These are phyloP conservation scores for Penelope pileata DNA, from an alignment of 2,113 vertebrate species.

Conservation along the genomic window DNA sequence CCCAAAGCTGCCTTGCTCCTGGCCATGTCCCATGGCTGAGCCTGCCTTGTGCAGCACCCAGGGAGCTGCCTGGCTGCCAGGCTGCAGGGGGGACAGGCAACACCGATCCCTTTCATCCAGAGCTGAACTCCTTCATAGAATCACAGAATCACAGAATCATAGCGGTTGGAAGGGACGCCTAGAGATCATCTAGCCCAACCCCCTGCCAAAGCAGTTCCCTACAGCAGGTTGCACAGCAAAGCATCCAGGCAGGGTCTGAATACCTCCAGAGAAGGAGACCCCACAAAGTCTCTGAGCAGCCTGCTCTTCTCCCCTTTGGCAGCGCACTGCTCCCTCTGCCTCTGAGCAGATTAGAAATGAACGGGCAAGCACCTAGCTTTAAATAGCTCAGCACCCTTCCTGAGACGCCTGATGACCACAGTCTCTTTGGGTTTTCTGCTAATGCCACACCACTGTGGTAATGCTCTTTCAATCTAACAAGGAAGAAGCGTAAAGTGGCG, in stretches of 20 bases:
- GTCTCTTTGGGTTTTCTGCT: background rate
- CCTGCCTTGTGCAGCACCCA: accelerated
- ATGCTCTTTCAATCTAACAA: background rate
- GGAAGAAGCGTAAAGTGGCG: background rate
- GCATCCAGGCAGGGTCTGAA: no score
- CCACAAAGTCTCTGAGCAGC: no score
- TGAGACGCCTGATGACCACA: background rate
- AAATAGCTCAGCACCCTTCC: background rate
- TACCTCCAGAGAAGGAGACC: no score
- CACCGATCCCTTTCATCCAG: background rate
- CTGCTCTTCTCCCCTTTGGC: background rate
- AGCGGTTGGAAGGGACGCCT: no score
- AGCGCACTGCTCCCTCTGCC: background rate
- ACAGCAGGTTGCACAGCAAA: no score
- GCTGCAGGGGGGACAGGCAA: background rate
- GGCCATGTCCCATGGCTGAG: accelerated
- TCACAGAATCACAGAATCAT: no score
- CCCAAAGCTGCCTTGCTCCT: background rate
- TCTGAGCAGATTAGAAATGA: background rate
- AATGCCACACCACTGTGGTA: background rate
- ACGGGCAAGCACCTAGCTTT: background rate
- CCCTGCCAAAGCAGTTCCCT: no score
- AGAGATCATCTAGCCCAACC: no score
- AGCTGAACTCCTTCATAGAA: no score
- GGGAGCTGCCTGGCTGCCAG: background rate